These are phyloP conservation scores for Leptosomus discolor DNA, from an alignment of 2,113 vertebrate genomes.

Conservation along the genomic window DNA sequence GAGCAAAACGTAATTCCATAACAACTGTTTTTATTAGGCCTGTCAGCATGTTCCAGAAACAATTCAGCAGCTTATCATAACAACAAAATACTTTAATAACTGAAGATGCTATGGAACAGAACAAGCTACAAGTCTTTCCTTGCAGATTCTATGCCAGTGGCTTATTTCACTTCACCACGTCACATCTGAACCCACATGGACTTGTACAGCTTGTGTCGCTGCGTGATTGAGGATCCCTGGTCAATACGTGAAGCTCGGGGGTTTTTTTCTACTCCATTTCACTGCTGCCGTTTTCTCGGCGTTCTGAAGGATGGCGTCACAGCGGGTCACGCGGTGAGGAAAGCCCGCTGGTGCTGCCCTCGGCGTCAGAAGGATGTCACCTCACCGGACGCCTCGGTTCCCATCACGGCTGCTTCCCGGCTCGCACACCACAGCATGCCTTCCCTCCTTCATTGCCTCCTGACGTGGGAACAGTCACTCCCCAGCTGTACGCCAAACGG, in stretches of 20 bases:
- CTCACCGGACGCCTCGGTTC: neutral
- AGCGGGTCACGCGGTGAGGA: neutral
- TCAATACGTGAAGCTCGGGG: neutral
- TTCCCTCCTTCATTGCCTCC: neutral
- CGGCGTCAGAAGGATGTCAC: accelerated
- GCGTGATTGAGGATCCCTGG: neutral
- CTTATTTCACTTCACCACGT: neutral
- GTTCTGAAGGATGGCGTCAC: neutral
- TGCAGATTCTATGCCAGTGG: neutral
- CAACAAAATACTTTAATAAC: neutral
- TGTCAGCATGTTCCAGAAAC: neutral
- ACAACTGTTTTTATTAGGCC: neutral
- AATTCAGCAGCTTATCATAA: neutral
- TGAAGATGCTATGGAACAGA: neutral
- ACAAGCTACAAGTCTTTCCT: neutral
- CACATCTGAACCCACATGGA: neutral
- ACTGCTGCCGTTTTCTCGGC: neutral
- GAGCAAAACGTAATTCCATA: neutral
- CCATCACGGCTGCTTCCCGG: neutral
- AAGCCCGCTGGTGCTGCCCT: neutral
- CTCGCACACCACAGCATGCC: accelerated
- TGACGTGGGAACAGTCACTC: neutral
- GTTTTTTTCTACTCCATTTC: neutral
- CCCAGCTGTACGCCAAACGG: accelerated
- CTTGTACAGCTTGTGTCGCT: neutral